Conservation (phyloP, 2,113 vertebrate genomes). For the Willisornis vidua region DNA sequence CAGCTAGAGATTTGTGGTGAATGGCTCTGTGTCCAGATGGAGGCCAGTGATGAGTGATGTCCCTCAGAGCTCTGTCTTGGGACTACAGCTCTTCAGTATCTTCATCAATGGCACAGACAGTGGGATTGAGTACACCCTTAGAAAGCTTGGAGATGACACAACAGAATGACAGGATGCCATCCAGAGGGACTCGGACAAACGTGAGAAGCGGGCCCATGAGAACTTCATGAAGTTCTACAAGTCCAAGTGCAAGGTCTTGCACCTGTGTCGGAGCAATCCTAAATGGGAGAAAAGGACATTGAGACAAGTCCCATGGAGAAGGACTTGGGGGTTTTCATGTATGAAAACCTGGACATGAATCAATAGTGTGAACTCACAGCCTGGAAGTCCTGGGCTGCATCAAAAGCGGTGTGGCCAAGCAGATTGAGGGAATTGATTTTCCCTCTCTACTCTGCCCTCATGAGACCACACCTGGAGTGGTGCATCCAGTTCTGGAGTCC, state of each 20-base stretch:
- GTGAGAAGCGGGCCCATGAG: background rate
- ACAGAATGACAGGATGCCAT: background rate
- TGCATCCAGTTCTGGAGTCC: background rate
- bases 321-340: too few relatives aligned
- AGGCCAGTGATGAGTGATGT: background rate
- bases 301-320: background rate
- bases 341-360: background rate
- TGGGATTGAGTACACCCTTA: background rate
- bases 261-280: background rate
- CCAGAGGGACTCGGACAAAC: background rate
- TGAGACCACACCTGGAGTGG: background rate
- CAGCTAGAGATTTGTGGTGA: background rate
- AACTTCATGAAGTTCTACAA: background rate
- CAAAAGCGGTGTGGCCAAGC: rapidly evolving
- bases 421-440: background rate
- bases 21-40: background rate
- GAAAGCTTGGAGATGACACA: background rate
- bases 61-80: background rate
- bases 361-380: background rate
- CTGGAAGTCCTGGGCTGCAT: background rate
- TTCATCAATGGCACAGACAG: background rate
- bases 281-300: background rate
- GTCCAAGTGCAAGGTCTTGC: background rate
- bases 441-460: background rate
- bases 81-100: background rate